Evolutionary conservation across 2,888 invertebrate species (phyloP), one percentile per base, ranked within the genome.

Genomic region (Melipona bicolor): DNA sequence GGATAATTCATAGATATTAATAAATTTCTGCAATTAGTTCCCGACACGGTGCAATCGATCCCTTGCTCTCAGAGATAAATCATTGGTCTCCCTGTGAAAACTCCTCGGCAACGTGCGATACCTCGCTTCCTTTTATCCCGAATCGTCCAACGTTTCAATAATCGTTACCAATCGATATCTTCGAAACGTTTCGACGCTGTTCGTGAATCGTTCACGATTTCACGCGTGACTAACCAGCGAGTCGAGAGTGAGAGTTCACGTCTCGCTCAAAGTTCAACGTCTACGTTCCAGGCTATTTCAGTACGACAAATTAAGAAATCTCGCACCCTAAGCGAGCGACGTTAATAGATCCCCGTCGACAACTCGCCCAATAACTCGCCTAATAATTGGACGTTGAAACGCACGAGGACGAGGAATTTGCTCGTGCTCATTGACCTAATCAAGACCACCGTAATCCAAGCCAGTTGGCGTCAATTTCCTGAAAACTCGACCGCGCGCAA

Each of bases 1-100:
- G 88, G 71, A 90, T 86, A 75, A 86, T 81, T 84, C 84, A 86
- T 75, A 73, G 77, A 77, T 79, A 83, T 78, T 81, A 86, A 86
- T 86, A 84, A 84, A 86, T 86, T 70, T 76, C 77, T 62, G 79
- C 79, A 71, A 86, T 86, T 86, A 86, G 84, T 84, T 77, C 65
- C 32, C 54, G 49, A 50, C 71, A 49, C 52, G 71, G 62, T 36
- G 75, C 64, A 84, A 84, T 64, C 67, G 72, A 72, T 78, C 81
- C 64, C 84, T 85, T 76, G 76, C 72, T 72, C 75, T 77, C 78
- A 73, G 83, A 83, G 76, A 79, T 79, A 76, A 79, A 76, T 69
- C 72, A 76, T 79, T 77, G 62, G 50, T 62, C 27, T 5, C 71
- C 75, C 67, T 32, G 2, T 17, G 17, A 19, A n/a, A 19, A n/a